Evolutionary conservation across 2,888 invertebrate genomes (phyloP).

Genomic region (Hyppa rectilinea): DNA sequence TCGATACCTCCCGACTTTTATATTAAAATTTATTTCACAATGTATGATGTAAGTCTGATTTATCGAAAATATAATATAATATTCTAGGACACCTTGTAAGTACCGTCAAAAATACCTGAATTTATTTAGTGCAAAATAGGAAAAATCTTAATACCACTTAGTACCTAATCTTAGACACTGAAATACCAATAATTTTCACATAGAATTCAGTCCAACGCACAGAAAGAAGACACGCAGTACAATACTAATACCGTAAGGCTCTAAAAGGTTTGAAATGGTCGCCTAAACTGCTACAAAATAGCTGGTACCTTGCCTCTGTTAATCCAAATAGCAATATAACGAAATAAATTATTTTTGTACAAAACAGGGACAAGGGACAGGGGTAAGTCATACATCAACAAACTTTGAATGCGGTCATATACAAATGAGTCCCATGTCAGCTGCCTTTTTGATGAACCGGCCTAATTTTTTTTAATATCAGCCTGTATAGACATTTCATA

Average conservation of each 20-base stretch:
- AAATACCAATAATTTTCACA: no score
- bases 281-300: neutral
- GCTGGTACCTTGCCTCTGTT: neutral
- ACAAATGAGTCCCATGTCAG: conserved; percentile 24
- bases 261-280: neutral
- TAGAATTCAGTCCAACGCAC: neutral
- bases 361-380: neutral
- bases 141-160: no score
- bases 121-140: neutral
- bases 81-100: neutral
- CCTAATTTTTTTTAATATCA: neutral
- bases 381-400: conserved; percentile 10
- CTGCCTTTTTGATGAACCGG: neutral
- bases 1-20: no score
- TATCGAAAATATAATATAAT: neutral
- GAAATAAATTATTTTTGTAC: neutral
- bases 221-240: neutral
- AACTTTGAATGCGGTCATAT: neutral
- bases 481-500: neutral
- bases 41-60: neutral
- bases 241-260: neutral
- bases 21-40: no score
- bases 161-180: neutral
- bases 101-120: neutral
- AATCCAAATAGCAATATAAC: neutral